These are phyloP conservation scores for Ptychobarbus kaznakovi DNA, from an alignment of 2,797 vertebrate species.

Conservation along the genomic window DNA sequence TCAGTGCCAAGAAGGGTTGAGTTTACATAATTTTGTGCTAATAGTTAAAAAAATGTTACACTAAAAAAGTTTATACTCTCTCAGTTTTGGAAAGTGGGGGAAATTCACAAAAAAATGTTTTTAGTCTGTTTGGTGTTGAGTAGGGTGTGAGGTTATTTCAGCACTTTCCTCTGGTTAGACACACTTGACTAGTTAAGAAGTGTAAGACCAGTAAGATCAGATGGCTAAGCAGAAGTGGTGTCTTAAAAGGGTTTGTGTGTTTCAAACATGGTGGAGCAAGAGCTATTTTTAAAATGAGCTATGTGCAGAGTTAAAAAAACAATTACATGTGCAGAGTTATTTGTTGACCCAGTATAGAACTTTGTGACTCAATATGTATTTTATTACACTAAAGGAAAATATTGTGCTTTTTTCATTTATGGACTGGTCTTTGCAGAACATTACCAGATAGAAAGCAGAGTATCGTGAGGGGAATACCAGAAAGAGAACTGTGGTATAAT, in stretches of 20 bases:
- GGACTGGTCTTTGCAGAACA: neutral
- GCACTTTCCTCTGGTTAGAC: constrained; percentile 66
- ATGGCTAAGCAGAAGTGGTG: constrained; percentile 52
- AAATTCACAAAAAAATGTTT: neutral
- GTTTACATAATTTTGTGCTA: neutral
- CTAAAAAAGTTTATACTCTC: neutral
- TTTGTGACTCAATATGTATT: neutral
- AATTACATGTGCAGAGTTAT: neutral
- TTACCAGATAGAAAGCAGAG: neutral
- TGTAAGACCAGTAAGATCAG: constrained; percentile 44
- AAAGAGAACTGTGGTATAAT: neutral
- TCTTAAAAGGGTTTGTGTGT: constrained; percentile 54
- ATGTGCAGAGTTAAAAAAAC: constrained; percentile 32
- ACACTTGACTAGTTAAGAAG: constrained; percentile 31
- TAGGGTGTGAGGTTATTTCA: constrained; percentile 29
- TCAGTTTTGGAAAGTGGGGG: neutral
- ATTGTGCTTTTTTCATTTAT: neutral
- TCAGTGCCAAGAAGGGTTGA: neutral
- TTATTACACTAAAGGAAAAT: neutral
- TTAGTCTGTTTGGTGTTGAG: constrained; percentile 24
- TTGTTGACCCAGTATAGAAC: neutral
- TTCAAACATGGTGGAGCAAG: constrained; percentile 38
- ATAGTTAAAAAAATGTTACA: neutral
- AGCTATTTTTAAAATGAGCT: constrained; percentile 52
- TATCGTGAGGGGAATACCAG: neutral